Evolutionary conservation across 1,140 invertebrate genomes (phyloP), one percentile per base, ranked within the genome.

Genomic region (Elymnias hypermnestra): DNA sequence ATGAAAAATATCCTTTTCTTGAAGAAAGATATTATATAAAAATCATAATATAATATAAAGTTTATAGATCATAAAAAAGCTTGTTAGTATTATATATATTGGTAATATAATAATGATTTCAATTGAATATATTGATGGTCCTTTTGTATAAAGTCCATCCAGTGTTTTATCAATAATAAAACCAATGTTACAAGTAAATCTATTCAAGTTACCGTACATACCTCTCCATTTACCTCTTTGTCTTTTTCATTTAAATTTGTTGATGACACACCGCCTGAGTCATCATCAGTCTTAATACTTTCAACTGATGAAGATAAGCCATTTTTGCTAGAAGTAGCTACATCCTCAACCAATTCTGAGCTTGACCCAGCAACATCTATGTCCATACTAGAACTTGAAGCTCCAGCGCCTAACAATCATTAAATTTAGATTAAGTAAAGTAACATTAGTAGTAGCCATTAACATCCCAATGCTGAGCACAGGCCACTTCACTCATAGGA

Each of bases 201-300:
- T n/a, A n/a, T n/a, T n/a, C n/a, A n/a, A n/a, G n/a, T n/a, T n/a
- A n/a, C 17, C n/a, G 17, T 15, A 36, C 13, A 25, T 61, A 82
- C 81, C 63, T 79, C 78, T 57, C 76, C 78, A 83, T 84, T 84
- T 3, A 64, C 39, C 29, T 81, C 72, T 43, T 81, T 84, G 26
- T 79, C 77, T 46, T 67, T 70, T 15, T 77, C 74, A 71, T 81
- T 74, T 7, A 63, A 76, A 52, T 81, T 83, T 10, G 81, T 81
- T n/a, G 81, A 84, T 7, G 81, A 84, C 10, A 84, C 81, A 33
- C 81, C 81, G 31, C 75, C 76, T n/a, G 72, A 66, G 51, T 83
- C 81, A 8, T 82, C 78, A 8, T 76, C 81, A 4, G 63, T 37
- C 33, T 71, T 76, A 33, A 36, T 42, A 14, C 35, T 48, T 36